Conservation (phyloP, 2,797 vertebrate species). For the Coendou prehensilis region DNA sequence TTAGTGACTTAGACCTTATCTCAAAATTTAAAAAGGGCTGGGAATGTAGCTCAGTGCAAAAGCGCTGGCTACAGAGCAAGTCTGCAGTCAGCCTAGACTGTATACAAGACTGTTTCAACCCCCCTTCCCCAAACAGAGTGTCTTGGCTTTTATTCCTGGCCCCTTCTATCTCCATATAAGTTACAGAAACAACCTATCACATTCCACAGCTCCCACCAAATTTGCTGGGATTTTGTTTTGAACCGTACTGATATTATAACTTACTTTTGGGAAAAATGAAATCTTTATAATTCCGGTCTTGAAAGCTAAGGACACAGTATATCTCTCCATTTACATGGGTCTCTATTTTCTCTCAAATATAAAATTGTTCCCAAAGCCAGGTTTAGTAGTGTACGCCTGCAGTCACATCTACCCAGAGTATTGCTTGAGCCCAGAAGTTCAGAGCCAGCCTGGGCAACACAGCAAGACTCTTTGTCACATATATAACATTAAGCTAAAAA, state of each 20-base stretch:
- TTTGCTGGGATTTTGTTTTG: neutral
- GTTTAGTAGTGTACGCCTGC: neutral
- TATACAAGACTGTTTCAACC: neutral
- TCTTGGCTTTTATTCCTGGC: neutral
- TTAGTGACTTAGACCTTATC: neutral
- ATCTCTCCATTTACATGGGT: neutral
- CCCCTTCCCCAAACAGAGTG: neutral
- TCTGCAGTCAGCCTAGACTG: neutral
- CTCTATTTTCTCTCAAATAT: neutral
- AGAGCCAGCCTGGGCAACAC: too few relatives aligned
- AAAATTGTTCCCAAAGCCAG: neutral
- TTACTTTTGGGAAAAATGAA: conserved; percentile 13
- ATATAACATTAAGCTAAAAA: neutral
- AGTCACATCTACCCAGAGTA: neutral
- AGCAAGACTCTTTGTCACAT: neutral
- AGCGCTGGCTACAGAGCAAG: neutral
- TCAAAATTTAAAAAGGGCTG: neutral
- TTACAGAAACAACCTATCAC: neutral
- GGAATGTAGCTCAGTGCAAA: neutral
- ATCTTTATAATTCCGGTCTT: conserved; percentile 15
- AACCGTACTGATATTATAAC: conserved; percentile 11
- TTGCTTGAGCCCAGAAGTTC: too few relatives aligned
- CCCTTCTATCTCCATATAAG: neutral
- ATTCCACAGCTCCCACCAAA: neutral
- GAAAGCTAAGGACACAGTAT: neutral